These are phyloP conservation scores for Rhopalosiphum nymphaeae DNA, from an alignment of 2,888 invertebrate species.

Conservation along the genomic window DNA sequence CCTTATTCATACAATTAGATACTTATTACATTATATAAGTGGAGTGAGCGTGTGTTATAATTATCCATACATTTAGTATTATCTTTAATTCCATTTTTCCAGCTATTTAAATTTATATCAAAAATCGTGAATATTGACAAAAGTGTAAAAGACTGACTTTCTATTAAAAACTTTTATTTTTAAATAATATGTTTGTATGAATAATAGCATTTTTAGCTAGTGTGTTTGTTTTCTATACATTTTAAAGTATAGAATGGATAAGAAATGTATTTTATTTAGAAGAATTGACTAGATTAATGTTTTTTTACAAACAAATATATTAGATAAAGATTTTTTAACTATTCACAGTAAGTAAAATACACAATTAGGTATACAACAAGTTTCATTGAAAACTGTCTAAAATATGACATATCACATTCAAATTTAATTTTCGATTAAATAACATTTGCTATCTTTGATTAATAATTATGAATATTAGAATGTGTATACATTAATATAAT, in stretches of 20 bases:
- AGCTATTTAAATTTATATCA: not conserved
- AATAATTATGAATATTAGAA: not conserved
- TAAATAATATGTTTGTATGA: constrained; percentile 12
- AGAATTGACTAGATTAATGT: not conserved
- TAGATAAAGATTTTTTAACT: not conserved
- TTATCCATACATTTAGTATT: constrained; percentile 28
- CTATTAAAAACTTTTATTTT: constrained; percentile 38
- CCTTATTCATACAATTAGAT: constrained; percentile 23
- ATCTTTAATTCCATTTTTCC: not conserved
- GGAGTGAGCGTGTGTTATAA: not conserved
- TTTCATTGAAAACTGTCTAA: not conserved
- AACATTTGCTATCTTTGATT: not conserved
- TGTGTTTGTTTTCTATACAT: not conserved
- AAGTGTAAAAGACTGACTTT: constrained; percentile 56
- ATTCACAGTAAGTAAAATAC: not conserved
- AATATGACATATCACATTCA: not conserved
- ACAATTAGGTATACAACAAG: not conserved
- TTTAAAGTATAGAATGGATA: not conserved
- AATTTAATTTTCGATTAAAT: not conserved
- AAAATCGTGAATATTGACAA: constrained; percentile 10
- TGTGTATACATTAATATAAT: not conserved
- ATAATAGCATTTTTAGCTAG: not conserved
- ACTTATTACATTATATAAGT: not conserved
- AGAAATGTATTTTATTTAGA: not conserved
- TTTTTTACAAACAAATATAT: not conserved